Conservation (phyloP, 2,888 invertebrate genomes). For the Caenorhabditis zanzibari region DNA sequence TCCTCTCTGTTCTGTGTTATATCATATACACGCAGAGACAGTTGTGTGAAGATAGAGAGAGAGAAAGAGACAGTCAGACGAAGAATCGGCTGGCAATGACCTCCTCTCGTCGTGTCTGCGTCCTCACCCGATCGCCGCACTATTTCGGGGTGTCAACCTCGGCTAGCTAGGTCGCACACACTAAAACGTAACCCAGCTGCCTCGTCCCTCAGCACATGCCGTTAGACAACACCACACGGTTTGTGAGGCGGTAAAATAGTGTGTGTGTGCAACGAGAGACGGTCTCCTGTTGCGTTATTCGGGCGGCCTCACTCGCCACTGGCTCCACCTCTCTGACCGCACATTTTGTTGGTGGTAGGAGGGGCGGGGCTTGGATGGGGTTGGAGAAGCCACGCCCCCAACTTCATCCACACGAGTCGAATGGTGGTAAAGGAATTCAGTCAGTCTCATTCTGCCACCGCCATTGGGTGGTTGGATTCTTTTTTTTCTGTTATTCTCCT, state of each 20-base stretch:
- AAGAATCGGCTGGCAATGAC: slow-evolving; percentile 9
- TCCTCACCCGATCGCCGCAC: too few relatives aligned
- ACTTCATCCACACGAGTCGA: not conserved
- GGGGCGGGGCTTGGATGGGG: too few relatives aligned
- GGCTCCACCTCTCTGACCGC: slow-evolving; percentile 13
- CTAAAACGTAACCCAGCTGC: not conserved
- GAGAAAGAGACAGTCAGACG: not conserved
- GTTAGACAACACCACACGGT: not conserved
- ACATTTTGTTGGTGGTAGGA: too few relatives aligned
- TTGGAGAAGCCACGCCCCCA: not conserved
- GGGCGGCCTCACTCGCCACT: not conserved
- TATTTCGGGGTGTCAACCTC: too few relatives aligned
- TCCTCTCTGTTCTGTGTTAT: not conserved
- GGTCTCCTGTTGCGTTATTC: not conserved
- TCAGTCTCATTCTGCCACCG: slow-evolving; percentile 1
- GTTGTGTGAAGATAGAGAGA: not conserved
- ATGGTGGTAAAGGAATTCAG: not conserved
- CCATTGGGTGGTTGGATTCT: not conserved
- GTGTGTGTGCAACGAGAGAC: too few relatives aligned
- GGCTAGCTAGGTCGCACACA: too few relatives aligned
- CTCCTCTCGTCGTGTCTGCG: not conserved
- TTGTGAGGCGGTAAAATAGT: too few relatives aligned
- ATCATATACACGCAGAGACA: not conserved
- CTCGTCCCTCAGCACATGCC: not conserved
- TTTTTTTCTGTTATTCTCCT: not conserved